phyloP scores from a whole-genome alignment of 2,113 vertebrate genomes.

The Phylloscopus trochilus region DNA sequence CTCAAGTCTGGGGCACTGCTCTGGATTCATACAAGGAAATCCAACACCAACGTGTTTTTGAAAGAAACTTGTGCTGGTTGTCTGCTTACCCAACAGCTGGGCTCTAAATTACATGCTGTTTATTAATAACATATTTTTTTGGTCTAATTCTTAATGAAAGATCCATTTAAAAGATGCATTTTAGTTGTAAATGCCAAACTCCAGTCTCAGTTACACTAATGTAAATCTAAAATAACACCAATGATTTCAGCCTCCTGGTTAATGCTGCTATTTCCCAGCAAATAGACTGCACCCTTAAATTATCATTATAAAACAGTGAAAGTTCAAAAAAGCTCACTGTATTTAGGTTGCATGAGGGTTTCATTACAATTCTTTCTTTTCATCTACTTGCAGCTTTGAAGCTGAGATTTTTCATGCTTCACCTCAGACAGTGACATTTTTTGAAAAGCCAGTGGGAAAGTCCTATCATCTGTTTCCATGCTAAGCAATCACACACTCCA shows the following conservation, averaged over 20 bases:
- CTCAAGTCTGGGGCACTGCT: neutral
- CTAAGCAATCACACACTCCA: neutral
- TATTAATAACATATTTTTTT: neutral
- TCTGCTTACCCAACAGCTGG: neutral
- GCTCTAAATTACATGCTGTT: neutral
- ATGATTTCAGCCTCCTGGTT: neutral
- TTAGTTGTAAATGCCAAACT: neutral
- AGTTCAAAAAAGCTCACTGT: neutral
- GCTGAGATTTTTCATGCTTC: neutral
- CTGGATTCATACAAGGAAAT: neutral
- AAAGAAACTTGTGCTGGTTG: neutral
- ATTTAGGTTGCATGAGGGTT: neutral
- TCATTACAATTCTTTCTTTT: neutral
- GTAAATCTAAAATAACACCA: neutral
- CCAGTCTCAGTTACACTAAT: neutral
- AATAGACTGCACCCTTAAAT: neutral
- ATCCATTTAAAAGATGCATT: neutral
- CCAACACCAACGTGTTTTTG: neutral
- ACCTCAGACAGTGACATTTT: neutral
- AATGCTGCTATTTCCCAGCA: neutral
- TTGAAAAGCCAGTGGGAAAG: neutral
- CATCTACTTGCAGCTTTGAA: neutral
- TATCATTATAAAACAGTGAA: neutral
- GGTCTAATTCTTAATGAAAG: neutral
- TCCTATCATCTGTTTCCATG: neutral